Base-by-base conservation (phyloP, 2,113 vertebrate species). In the Scolopax mira region DNA sequence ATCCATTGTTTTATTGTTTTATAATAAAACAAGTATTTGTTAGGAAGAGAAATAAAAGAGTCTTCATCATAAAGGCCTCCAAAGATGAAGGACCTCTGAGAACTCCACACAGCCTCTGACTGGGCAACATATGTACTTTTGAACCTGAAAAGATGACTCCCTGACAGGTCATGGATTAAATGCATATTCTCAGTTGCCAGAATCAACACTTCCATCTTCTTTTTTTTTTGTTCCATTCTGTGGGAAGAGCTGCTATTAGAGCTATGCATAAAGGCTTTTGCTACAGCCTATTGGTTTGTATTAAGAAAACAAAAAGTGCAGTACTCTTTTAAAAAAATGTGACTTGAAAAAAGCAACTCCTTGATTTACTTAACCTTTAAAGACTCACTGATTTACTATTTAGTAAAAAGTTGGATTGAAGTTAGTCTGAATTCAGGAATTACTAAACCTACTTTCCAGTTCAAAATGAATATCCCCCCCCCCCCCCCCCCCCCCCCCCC, bases 121-220 rank as follows among this genome's bases (percentile, higher is more conserved):
- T 91, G 39, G 49, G 41, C 78, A 86, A 65, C 6, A 55, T 81
- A 55, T 21, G 14, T 58, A 67, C 27, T 79, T 90, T 46, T 86
- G 72, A 81, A 72, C 33, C 35, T 73, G 44, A 77, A 70, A 67
- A 74, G 65, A 79, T 52, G 54, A 69, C 55, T 88, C 51, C 33
- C 60, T 69, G 70, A 64, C 85, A 96, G 55, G 80, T 91, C 72
- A 74, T 37, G 58, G 67, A 79, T 92, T 90, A 94, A 97, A 74
- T 28, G 37, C 46, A 79, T 61, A 44, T 64, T 57, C 61, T 61
- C 11, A 4, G 24, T 60, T 96, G 88, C 94, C 86, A 96, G 88
- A 93, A 84, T 91, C 90, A 96, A 92, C 82, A 95, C 54, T 86
- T 77, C 10, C 83, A 66, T 86, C 81, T 91, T 65, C 24, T 21